Percentiles rank a stretch among this genome's conserved stretches.
These are phyloP conservation scores for Virgularia gustaviana DNA, from an alignment of 92 coral and sea anemone genomes.

Conservation along the genomic window DNA sequence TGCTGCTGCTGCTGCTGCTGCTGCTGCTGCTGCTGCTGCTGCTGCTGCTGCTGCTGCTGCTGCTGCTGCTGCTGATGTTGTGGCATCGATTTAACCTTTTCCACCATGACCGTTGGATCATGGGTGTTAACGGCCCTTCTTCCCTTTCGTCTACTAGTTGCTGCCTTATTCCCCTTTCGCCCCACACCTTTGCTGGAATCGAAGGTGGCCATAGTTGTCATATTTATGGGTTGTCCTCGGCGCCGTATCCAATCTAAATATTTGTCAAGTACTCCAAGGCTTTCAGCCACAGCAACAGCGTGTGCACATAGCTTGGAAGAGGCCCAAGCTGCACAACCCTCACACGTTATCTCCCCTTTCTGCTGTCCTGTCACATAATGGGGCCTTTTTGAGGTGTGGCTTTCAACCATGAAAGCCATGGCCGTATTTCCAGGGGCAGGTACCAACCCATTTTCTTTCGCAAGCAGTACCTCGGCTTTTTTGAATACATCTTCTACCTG, in stretches of 20 bases:
- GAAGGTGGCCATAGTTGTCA: slow-evolving; percentile 35
- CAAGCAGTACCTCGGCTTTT: slow-evolving; percentile 21
- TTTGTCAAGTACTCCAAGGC: background rate
- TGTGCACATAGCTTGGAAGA: slow-evolving; percentile 9
- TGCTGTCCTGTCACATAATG: no score
- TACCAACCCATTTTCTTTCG: slow-evolving; percentile 19
- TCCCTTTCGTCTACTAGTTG: slow-evolving; percentile 18
- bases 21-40: no score
- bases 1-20: no score
- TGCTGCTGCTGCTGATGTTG: no score
- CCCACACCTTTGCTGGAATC: slow-evolving; percentile 43
- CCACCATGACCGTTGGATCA: no score
- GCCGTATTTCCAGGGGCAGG: slow-evolving; percentile 28
- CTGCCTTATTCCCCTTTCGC: slow-evolving; percentile 33
- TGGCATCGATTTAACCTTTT: no score
- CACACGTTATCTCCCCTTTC: slow-evolving; percentile 13
- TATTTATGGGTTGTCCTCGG: background rate
- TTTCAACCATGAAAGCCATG: slow-evolving; percentile 14
- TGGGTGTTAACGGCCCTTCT: no score
- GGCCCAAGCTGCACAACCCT: slow-evolving; percentile 9
- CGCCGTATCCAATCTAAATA: slow-evolving; percentile 23
- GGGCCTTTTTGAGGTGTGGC: no score
- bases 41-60: no score
- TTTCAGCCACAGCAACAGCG: no score
- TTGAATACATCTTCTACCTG: slow-evolving; percentile 4